Evolutionary conservation across 2,113 vertebrate species (phyloP), one percentile per base, ranked within the genome.

Genomic region (Notothenia rossii): DNA sequence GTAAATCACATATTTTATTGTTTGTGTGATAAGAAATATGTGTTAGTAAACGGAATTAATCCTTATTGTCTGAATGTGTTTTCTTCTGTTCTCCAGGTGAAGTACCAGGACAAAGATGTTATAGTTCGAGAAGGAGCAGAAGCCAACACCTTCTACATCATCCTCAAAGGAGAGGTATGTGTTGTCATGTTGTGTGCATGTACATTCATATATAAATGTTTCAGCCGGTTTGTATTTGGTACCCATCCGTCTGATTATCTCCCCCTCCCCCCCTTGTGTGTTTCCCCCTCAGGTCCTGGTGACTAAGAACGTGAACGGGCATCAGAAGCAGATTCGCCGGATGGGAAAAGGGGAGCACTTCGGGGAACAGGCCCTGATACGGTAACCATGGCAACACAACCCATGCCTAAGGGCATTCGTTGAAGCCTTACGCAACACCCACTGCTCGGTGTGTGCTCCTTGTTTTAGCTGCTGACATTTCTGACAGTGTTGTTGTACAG

Each of bases 111-210:
- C 29, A 89, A 93, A 51, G 94, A 95, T 0, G 51, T 94, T 10
- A 96, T 97, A 7, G 95, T 96, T 20, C 92, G 91, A 15, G 96
- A 96, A 73, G 96, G 95, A 20, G 70, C 93, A 0, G 94, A 96
- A 65, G 96, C 84, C 25, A 82, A 96, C 48, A 92, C 90, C 0
- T 97, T 96, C 79, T 96, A 95, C 81, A 93, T 96, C 84, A 96
- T 96, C 86, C 94, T 96, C 10, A 94, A 93, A 79, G 96, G 96
- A 73, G 94, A 96, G 95, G 96, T 96, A 90, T 96, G 89, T 4
- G 2, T 8, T 18, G 6, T 62, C 1, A 20, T 4, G 7, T 1
- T 43, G 40, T 75, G 54, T 20, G 3, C 15, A 49, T 9, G 20
- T 2, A 15, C 14, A 55, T 17, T 45, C 25, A 3, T n/a, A 13